phyloP scores from a whole-genome alignment of 2,113 vertebrate genomes.

The Oenanthe melanoleuca region DNA sequence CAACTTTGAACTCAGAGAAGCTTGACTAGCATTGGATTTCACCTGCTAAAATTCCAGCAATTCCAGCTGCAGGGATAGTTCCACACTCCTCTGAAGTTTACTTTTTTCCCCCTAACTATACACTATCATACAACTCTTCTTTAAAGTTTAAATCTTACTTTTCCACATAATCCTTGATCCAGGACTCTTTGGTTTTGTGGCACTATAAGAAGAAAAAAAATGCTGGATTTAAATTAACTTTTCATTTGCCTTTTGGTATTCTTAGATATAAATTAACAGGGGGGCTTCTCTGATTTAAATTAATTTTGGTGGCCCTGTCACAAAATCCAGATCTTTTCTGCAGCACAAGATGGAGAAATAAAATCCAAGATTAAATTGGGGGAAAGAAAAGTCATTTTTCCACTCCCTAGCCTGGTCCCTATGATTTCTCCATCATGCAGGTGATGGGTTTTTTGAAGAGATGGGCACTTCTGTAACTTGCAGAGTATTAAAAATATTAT shows the following conservation, averaged over 20 bases:
- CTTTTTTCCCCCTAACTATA: neutral
- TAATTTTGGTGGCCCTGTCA: neutral
- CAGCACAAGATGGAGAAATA: neutral
- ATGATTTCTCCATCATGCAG: neutral
- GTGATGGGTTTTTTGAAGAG: neutral
- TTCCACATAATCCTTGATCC: neutral
- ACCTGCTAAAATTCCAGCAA: neutral
- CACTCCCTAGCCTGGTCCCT: neutral
- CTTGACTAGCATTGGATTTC: neutral
- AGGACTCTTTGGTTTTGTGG: neutral
- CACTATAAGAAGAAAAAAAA: neutral
- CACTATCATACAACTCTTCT: fast-evolving
- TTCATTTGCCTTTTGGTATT: neutral
- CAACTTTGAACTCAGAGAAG: neutral
- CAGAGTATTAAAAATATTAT: neutral
- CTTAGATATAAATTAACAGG: neutral
- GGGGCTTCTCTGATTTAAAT: neutral
- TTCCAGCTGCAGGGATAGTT: neutral
- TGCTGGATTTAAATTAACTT: neutral
- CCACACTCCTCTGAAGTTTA: neutral
- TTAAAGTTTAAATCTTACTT: neutral
- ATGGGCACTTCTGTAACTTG: neutral
- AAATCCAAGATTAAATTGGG: neutral
- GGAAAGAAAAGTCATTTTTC: neutral
- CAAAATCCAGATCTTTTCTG: neutral